Conservation (phyloP, 2,888 invertebrate species). For the Dexiosoma caninum region DNA sequence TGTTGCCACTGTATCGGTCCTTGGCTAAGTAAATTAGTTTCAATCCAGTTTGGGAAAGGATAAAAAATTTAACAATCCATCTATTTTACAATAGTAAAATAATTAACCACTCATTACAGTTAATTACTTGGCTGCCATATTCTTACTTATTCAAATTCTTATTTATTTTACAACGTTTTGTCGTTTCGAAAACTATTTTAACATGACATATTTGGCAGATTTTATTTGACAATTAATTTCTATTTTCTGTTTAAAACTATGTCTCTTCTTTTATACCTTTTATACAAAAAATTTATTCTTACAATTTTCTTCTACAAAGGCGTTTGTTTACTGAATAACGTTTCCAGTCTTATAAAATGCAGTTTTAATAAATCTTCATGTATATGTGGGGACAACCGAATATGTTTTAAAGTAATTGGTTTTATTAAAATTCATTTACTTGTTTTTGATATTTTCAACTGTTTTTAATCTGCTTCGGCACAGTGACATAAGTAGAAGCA, state of each 20-base stretch:
- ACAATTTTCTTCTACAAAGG: constrained; percentile 25
- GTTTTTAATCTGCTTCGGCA: no score
- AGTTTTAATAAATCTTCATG: no score
- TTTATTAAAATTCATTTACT: no score
- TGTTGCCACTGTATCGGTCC: constrained; percentile 9
- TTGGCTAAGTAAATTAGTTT: neutral
- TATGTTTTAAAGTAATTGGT: neutral
- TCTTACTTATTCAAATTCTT: constrained; percentile 34
- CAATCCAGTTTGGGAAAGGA: neutral
- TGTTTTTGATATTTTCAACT: no score
- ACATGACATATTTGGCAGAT: constrained; percentile 54
- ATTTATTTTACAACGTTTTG: neutral
- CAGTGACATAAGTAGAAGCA: no score
- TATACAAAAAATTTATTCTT: neutral
- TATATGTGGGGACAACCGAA: neutral
- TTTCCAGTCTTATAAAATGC: no score
- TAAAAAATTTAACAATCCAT: neutral
- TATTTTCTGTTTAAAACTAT: neutral
- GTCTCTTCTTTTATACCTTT: constrained; percentile 6
- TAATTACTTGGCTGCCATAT: constrained; percentile 59
- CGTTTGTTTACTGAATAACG: no score
- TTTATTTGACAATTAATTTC: constrained; percentile 58
- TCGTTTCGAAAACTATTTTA: constrained; percentile 54
- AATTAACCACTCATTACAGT: constrained; percentile 58
- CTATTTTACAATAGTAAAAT: constrained; percentile 37